Evolutionary conservation across 1,140 invertebrate genomes (phyloP).

Genomic region (Phthorimaea operculella): DNA sequence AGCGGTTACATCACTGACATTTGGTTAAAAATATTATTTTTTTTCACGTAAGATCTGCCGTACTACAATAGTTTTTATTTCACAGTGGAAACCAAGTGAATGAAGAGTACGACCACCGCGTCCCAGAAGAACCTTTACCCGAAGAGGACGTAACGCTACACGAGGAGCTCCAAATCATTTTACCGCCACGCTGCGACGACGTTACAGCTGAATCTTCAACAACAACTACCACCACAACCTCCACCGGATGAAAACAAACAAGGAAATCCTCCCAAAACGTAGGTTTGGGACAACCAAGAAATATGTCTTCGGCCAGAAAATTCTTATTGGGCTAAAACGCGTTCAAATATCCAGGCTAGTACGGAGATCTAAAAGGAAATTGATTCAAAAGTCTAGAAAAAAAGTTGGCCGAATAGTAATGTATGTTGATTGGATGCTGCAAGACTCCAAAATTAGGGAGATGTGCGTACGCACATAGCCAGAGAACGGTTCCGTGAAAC

Average conservation of each 20-base stretch:
- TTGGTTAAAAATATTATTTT: too few relatives aligned
- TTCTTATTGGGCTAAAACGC: constrained; percentile 17
- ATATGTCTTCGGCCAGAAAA: not conserved
- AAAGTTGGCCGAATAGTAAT: constrained; percentile 29
- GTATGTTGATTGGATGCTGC: constrained; percentile 37
- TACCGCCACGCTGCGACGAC: constrained; percentile 53
- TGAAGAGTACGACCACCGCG: constrained; percentile 33
- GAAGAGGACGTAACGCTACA: constrained; percentile 50
- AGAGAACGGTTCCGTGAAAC: too few relatives aligned
- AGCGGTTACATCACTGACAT: too few relatives aligned
- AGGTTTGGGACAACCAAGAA: not conserved
- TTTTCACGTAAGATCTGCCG: too few relatives aligned
- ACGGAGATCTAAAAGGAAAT: constrained; percentile 18
- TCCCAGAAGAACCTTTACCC: constrained; percentile 30
- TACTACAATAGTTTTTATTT: too few relatives aligned
- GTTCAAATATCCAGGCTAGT: constrained; percentile 21
- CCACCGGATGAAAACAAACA: not conserved
- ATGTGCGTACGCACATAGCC: too few relatives aligned
- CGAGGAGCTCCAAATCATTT: constrained; percentile 54
- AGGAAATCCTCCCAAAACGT: too few relatives aligned
- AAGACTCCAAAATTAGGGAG: not conserved
- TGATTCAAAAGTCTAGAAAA: constrained; percentile 19
- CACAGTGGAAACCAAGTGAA: constrained; percentile 14
- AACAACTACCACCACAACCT: constrained; percentile 16
- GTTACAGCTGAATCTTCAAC: constrained; percentile 31